A percentile compares a stretch with the other conserved stretches of the same genome.
Evolutionary conservation across 1,140 invertebrate genomes (phyloP).

Genomic region (Lepidostoma basale): DNA sequence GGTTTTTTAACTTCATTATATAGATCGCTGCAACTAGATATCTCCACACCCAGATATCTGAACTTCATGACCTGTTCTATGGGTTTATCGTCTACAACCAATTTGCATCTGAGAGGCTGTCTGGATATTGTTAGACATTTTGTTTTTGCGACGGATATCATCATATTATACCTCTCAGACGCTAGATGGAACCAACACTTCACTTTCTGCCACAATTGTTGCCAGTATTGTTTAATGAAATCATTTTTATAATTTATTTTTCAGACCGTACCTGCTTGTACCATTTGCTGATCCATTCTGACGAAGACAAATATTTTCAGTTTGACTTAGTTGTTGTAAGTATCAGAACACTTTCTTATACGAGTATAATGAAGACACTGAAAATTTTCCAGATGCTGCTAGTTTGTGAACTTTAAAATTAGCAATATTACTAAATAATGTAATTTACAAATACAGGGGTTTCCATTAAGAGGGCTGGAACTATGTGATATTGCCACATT

Average conservation of each 20-base stretch:
- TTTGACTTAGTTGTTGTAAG: conserved; percentile 46
- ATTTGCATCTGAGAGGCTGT: too few relatives aligned
- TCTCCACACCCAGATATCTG: too few relatives aligned
- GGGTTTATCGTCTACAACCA: too few relatives aligned
- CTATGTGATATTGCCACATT: neutral
- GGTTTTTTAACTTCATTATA: too few relatives aligned
- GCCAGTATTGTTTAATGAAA: neutral
- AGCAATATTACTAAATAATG: neutral
- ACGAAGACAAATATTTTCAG: conserved; percentile 37
- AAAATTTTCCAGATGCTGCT: neutral
- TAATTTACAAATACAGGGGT: neutral
- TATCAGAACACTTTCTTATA: conserved; percentile 29
- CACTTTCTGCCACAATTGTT: neutral
- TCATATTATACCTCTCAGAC: neutral
- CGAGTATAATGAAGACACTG: conserved; percentile 13
- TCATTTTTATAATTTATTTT: conserved; percentile 37
- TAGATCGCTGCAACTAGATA: too few relatives aligned
- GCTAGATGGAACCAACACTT: neutral
- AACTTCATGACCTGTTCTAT: too few relatives aligned
- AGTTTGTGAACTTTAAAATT: neutral
- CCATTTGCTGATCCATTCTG: conserved; percentile 46
- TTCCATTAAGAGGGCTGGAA: neutral
- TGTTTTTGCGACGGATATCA: too few relatives aligned
- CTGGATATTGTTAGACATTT: too few relatives aligned
- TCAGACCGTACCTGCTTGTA: conserved; percentile 52